These are phyloP conservation scores for Scortum barcoo DNA, from an alignment of 2,113 vertebrate species.

Conservation along the genomic window DNA sequence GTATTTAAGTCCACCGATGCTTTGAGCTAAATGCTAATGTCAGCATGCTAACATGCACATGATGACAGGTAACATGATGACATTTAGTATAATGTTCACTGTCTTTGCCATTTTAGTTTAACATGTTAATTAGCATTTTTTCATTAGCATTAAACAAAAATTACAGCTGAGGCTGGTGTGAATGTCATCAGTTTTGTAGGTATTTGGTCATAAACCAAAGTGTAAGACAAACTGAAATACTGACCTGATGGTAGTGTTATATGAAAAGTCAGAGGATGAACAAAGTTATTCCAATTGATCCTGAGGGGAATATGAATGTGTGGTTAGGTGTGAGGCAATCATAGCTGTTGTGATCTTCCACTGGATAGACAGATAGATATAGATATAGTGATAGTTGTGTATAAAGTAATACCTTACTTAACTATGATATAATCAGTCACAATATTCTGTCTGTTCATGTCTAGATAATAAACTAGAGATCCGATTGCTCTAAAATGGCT, in stretches of 20 bases:
- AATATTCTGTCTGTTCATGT: conserved; percentile 3
- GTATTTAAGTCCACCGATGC: background rate
- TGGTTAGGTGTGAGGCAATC: too few species aligned
- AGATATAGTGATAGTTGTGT: background rate
- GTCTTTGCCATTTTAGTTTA: background rate
- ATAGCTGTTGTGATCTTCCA: background rate
- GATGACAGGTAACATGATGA: background rate
- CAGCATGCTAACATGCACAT: background rate
- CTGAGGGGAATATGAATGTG: background rate
- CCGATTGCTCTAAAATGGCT: background rate
- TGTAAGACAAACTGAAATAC: background rate
- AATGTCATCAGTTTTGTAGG: conserved; percentile 1
- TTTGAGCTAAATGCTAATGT: conserved; percentile 6
- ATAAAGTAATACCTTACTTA: background rate
- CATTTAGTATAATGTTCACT: background rate
- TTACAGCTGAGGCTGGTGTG: background rate
- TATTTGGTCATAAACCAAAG: background rate
- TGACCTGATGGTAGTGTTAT: background rate
- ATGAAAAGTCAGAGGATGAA: conserved; percentile 8
- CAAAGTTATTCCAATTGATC: background rate
- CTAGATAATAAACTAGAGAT: background rate
- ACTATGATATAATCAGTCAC: conserved; percentile 12
- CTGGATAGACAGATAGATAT: conserved; percentile 11
- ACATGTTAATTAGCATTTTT: background rate
- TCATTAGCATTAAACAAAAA: background rate